These are phyloP conservation scores for Trachythela sp. DNA, from an alignment of 64 coral and sea anemone species.

Conservation along the genomic window DNA sequence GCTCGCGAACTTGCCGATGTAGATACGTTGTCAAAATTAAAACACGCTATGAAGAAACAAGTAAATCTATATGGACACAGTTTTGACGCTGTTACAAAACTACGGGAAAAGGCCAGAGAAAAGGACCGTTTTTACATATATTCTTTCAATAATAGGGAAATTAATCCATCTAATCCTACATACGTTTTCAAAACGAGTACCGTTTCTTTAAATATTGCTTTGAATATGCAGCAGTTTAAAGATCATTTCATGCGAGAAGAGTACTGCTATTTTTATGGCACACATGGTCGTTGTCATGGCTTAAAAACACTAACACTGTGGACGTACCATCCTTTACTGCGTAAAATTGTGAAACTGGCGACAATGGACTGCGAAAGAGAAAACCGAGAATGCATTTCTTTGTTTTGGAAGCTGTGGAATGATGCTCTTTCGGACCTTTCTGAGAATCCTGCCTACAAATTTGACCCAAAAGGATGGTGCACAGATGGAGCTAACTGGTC, in stretches of 20 bases:
- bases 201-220: slow-evolving; percentile 18
- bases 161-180: slow-evolving; percentile 28
- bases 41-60: slow-evolving; percentile 35
- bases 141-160: slow-evolving; percentile 31
- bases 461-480: not conserved
- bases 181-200: slow-evolving; percentile 39
- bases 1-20: slow-evolving; percentile 27
- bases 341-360: slow-evolving; percentile 47
- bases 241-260: slow-evolving; percentile 26
- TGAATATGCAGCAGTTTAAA: slow-evolving; percentile 36
- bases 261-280: slow-evolving; percentile 43
- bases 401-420: slow-evolving; percentile 43
- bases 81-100: slow-evolving; percentile 44
- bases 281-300: slow-evolving; percentile 22
- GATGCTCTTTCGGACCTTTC: not conserved
- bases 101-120: slow-evolving; percentile 12
- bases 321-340: slow-evolving; percentile 46
- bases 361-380: slow-evolving; percentile 44
- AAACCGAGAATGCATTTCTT: slow-evolving; percentile 25
- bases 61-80: slow-evolving; percentile 27
- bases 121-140: slow-evolving; percentile 38
- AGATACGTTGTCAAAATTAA: not conserved
- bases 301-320: slow-evolving; percentile 43
- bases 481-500: not conserved
- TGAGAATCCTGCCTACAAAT: not conserved